Conservation (phyloP, 1,140 invertebrate genomes). For the Solen grandis region DNA sequence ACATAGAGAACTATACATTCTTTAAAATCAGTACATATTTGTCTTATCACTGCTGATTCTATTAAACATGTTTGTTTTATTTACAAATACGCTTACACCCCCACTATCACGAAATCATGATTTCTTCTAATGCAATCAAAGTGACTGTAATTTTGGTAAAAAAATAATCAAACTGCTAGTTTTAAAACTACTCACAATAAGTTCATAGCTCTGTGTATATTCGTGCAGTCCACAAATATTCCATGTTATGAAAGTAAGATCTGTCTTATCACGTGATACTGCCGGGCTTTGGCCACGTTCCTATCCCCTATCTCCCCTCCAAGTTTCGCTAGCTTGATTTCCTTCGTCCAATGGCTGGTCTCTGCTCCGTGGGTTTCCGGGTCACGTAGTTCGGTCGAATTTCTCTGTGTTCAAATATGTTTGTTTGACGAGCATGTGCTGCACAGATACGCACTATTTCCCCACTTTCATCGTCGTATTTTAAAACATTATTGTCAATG, state of each 20-base stretch:
- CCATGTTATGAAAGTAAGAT: conserved; percentile 1
- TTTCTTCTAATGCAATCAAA: background rate
- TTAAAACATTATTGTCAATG: too few relatives aligned
- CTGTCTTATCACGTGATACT: background rate
- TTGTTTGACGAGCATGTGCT: too few relatives aligned
- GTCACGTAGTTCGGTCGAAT: too few relatives aligned
- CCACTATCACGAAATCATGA: background rate
- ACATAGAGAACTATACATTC: conserved; percentile 11
- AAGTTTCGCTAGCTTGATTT: background rate
- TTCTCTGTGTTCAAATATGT: too few relatives aligned
- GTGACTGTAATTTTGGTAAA: background rate
- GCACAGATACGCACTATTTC: too few relatives aligned
- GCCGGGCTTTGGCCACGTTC: background rate
- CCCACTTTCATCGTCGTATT: too few relatives aligned
- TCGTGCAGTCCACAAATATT: background rate
- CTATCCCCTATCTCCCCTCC: background rate
- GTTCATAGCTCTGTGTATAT: background rate
- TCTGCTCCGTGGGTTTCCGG: too few relatives aligned
- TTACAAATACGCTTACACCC: conserved; percentile 11
- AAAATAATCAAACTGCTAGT: background rate
- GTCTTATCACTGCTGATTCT: background rate
- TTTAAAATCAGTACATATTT: conserved; percentile 15
- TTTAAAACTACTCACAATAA: conserved; percentile 9
- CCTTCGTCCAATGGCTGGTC: background rate
- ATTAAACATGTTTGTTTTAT: background rate